Percentiles rank a stretch among this genome's conserved stretches.
phyloP scores from a whole-genome alignment of 2,888 invertebrate species.

The Harpagoxenus sublaevis region DNA sequence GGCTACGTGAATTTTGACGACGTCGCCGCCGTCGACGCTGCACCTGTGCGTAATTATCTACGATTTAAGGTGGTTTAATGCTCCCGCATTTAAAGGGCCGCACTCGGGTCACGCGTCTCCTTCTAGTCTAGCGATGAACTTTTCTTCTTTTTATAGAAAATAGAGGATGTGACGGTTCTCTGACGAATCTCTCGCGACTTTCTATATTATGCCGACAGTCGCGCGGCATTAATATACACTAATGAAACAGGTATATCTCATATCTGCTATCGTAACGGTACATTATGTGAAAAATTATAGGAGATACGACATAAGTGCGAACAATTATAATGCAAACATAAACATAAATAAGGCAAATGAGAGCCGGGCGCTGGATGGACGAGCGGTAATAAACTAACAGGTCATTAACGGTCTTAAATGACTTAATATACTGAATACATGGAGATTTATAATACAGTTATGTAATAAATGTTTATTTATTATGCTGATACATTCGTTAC shows the following conservation, averaged over 20 bases:
- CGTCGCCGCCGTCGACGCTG: background rate
- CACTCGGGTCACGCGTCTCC: background rate
- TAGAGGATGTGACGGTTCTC: background rate
- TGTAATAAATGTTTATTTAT: background rate
- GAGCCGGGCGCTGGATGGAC: no score
- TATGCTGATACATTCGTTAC: background rate
- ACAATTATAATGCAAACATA: background rate
- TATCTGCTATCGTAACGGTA: no score
- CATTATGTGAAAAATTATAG: background rate
- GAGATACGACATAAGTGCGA: background rate
- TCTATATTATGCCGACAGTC: background rate
- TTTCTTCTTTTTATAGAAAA: background rate
- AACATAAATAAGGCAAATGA: no score
- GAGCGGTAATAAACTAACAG: no score
- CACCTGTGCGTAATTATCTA: conserved; percentile 21
- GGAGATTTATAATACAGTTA: background rate
- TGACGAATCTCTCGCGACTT: background rate
- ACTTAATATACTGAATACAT: no score
- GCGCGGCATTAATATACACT: no score
- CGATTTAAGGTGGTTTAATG: background rate
- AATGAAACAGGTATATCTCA: no score
- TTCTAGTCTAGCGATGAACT: background rate
- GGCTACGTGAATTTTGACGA: conserved; percentile 19
- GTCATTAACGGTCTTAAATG: no score
- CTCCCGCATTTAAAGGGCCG: conserved; percentile 36